Evolutionary conservation across 2,113 vertebrate species (phyloP).

Genomic region (Mohoua ochrocephala): DNA sequence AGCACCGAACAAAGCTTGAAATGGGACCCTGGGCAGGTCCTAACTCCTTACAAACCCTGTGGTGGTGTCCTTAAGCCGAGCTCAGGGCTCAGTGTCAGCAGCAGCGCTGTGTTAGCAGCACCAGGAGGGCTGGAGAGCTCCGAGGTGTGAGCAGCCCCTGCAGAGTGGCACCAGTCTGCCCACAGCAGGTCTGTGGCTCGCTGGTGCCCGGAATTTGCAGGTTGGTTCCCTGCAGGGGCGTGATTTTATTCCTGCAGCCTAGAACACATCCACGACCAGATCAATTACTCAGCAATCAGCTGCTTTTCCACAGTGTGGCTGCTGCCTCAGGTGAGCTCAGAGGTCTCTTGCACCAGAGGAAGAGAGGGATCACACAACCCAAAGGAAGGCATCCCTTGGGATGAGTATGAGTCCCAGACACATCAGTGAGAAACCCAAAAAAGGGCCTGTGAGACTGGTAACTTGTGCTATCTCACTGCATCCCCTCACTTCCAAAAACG

Average conservation of each 20-base stretch:
- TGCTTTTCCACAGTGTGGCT: not conserved
- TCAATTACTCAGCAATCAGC: not conserved
- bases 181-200: not conserved
- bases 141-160: not conserved
- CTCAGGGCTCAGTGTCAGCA: not conserved
- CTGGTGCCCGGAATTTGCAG: not conserved
- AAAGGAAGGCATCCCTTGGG: not conserved
- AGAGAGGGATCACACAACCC: not conserved
- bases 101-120: not conserved
- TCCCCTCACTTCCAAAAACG: not conserved
- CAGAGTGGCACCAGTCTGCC: not conserved
- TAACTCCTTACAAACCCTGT: not conserved
- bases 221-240: accelerated
- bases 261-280: not conserved
- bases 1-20: not conserved
- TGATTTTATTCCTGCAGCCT: not conserved
- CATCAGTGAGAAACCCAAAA: accelerated
- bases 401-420: not conserved
- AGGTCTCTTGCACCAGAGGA: not conserved
- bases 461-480: not conserved
- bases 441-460: not conserved
- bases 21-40: not conserved
- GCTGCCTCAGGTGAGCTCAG: not conserved
- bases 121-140: not conserved
- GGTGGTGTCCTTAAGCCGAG: not conserved